Conservation (phyloP, 2,113 vertebrate species). For the Laterallus jamaicensis region DNA sequence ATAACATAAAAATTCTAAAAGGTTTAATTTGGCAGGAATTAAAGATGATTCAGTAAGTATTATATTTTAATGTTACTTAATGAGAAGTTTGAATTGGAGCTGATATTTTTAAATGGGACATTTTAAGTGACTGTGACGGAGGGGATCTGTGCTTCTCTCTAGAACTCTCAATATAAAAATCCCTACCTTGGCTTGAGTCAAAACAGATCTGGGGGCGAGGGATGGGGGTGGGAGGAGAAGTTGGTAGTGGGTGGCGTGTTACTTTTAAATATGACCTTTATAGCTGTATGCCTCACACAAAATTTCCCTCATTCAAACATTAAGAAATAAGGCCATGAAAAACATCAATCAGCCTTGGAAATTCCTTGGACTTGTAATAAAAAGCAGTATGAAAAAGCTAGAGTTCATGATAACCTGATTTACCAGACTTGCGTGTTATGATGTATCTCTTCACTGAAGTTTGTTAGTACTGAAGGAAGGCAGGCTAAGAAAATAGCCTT, state of each 20-base stretch:
- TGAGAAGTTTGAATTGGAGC: background rate
- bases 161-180: background rate
- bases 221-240: too few species aligned
- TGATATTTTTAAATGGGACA: background rate
- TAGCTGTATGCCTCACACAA: background rate
- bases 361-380: background rate
- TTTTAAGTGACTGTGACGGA: background rate
- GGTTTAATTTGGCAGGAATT: background rate
- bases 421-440: background rate
- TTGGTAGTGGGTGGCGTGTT: background rate
- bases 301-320: background rate
- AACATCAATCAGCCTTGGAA: background rate
- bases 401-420: background rate
- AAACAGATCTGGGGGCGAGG: background rate
- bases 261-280: background rate
- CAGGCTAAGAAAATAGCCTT: background rate
- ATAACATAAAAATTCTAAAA: background rate
- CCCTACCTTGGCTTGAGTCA: background rate
- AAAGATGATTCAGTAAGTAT: background rate
- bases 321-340: background rate
- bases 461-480: background rate
- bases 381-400: background rate
- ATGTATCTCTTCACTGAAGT: background rate
- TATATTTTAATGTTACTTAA: background rate
- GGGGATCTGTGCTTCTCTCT: background rate